phyloP scores from a whole-genome alignment of 1,140 invertebrate species.

The Oryctes rhinoceros region DNA sequence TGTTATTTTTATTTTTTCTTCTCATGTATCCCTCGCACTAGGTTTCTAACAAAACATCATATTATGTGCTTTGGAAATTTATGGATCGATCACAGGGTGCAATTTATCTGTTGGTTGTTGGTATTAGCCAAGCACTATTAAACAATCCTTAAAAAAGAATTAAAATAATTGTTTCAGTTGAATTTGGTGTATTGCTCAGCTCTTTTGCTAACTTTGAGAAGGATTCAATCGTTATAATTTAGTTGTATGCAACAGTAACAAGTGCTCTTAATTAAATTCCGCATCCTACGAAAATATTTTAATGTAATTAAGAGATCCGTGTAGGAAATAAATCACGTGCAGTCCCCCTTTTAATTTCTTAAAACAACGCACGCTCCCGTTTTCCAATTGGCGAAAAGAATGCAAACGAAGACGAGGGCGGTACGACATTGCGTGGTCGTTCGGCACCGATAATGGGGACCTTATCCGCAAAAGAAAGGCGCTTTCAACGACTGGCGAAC shows the following conservation, averaged over 20 bases:
- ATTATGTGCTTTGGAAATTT: too few species aligned
- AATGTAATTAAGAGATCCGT: background rate
- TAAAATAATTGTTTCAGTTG: too few species aligned
- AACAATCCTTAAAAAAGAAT: too few species aligned
- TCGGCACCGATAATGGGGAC: background rate
- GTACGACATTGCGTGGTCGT: background rate
- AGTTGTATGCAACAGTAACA: background rate
- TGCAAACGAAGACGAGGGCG: background rate
- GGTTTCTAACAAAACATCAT: too few species aligned
- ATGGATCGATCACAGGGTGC: too few species aligned
- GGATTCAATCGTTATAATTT: too few species aligned
- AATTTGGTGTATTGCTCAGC: too few species aligned
- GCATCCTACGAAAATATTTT: background rate
- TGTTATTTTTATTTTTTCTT: too few species aligned
- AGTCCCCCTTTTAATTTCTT: background rate
- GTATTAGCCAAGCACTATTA: too few species aligned
- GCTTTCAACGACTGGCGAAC: constrained; percentile 5
- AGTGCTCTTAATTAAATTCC: background rate
- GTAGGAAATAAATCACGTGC: background rate
- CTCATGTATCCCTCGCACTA: too few species aligned
- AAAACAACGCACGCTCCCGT: constrained; percentile 4
- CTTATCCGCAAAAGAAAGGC: constrained; percentile 1
- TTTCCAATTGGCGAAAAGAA: background rate
- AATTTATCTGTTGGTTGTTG: too few species aligned
- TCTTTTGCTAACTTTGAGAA: too few species aligned